phyloP scores from a whole-genome alignment of 1,140 invertebrate species.

The Acromyrmex echinatior region DNA sequence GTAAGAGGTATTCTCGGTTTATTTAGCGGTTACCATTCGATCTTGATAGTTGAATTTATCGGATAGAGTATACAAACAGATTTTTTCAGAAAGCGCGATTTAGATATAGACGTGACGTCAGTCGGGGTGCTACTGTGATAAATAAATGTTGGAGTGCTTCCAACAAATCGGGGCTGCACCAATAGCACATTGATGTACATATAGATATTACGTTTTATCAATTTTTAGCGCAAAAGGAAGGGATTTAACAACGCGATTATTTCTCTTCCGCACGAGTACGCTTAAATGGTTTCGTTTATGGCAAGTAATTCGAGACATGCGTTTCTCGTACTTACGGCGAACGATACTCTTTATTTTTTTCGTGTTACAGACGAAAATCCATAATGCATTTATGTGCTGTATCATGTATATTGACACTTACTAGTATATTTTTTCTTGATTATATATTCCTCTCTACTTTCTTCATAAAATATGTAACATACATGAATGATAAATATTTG shows the following conservation, averaged over 20 bases:
- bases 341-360: not conserved
- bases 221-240: constrained; percentile 36
- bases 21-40: not conserved
- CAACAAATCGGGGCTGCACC: not conserved
- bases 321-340: constrained; percentile 2
- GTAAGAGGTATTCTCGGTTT: not conserved
- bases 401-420: not conserved
- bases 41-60: constrained; percentile 34
- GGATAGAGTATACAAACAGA: not conserved
- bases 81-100: constrained; percentile 26
- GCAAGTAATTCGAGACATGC: not conserved
- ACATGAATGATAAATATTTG: not conserved
- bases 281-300: constrained; percentile 4
- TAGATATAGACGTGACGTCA: constrained; percentile 34
- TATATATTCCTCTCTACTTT: constrained; percentile 24
- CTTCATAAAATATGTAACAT: not conserved
- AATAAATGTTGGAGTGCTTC: constrained; percentile 49
- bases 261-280: not conserved
- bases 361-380: not conserved
- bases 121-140: constrained; percentile 64
- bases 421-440: not conserved
- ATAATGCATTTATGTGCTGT: constrained; percentile 22
- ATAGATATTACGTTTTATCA: constrained; percentile 34
- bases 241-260: not conserved
- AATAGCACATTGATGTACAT: constrained; percentile 61